A percentile compares a stretch with the other conserved stretches of the same genome.
Conservation (phyloP, 2,797 vertebrate genomes). For the Chaenodraco wilsoni region DNA sequence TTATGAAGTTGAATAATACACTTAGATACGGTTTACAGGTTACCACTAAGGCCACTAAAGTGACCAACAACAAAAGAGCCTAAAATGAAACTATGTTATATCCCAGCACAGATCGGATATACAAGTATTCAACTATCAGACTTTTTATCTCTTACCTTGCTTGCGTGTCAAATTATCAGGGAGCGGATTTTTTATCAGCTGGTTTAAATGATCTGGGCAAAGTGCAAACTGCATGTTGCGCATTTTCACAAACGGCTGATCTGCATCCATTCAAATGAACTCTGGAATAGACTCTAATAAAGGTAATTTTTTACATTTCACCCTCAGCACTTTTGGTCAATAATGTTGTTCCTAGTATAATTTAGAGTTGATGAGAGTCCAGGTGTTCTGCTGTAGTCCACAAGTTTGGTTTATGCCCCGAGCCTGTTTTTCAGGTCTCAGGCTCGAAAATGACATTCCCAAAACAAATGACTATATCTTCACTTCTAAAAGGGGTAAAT, state of each 20-base stretch:
- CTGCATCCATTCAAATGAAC: conserved; percentile 43
- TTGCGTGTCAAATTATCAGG: conserved; percentile 64
- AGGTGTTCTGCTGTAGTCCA: neutral
- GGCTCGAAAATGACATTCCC: too few relatives aligned
- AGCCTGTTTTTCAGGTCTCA: too few relatives aligned
- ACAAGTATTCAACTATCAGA: conserved; percentile 10
- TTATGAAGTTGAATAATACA: neutral
- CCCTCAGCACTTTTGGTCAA: conserved; percentile 5
- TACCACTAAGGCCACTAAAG: neutral
- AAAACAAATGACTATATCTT: too few relatives aligned
- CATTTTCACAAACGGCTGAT: conserved; percentile 31
- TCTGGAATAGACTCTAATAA: conserved; percentile 30
- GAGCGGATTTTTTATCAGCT: conserved; percentile 80
- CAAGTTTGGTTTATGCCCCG: neutral
- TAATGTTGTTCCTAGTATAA: neutral
- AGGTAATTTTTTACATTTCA: conserved; percentile 64
- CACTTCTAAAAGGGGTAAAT: too few relatives aligned
- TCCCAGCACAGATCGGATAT: neutral
- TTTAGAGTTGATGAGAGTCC: neutral
- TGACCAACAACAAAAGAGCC: neutral
- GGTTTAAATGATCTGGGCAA: conserved; percentile 74
- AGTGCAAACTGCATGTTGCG: conserved; percentile 66
- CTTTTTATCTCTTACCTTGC: conserved; percentile 53
- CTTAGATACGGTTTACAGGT: neutral
- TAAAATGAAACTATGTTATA: neutral